Evolutionary conservation across 2,797 vertebrate genomes (phyloP), one percentile per base, ranked within the genome.

Genomic region (Lophotriccus pileatus): DNA sequence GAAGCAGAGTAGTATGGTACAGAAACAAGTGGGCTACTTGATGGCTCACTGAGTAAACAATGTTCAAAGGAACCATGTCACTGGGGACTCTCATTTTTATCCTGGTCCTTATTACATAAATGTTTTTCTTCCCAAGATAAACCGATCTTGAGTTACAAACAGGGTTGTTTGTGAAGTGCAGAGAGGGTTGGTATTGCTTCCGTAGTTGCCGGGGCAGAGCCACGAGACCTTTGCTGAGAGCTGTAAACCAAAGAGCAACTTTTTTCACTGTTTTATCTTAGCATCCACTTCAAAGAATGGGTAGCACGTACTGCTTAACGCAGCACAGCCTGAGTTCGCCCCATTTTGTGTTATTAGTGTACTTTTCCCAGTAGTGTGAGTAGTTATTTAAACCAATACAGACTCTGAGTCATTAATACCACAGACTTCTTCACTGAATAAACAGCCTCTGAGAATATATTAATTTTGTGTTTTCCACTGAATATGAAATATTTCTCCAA

Each of bases 141-240:
- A 5, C 32, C 52, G 6, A 41, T 76, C 39, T 63, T 59, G 14
- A 32, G 4, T 55, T 64, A 53, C 68, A 91, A 58, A 4, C 9
- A 32, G 28, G 9, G 14, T 36, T 36, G 7, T 30, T 77, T 63
- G 44, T 64, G n/a, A 84, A 53, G 7, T n/a, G 17, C 32, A 70
- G 55, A 83, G 20, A 60, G 49, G 7, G 9, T 1, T 2, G 7
- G 6, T 52, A 3, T 39, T n/a, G 28, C 15, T 85, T 70, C 34
- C 32, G 8, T 44, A 11, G 6, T 37, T 59, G 37, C 0, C 0
- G 4, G 14, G 36, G 16, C 41, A 60, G 59, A 73, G 23, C 75
- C 47, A 24, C 0, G 0, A 30, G 32, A 24, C 19, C 44, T 49
- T 64, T 0, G 0, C 23, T 0, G 1, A 22, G 12, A 5, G 7